Evolutionary conservation across 1,140 invertebrate species (phyloP).

Genomic region (Drosophila pseudoananassae): DNA sequence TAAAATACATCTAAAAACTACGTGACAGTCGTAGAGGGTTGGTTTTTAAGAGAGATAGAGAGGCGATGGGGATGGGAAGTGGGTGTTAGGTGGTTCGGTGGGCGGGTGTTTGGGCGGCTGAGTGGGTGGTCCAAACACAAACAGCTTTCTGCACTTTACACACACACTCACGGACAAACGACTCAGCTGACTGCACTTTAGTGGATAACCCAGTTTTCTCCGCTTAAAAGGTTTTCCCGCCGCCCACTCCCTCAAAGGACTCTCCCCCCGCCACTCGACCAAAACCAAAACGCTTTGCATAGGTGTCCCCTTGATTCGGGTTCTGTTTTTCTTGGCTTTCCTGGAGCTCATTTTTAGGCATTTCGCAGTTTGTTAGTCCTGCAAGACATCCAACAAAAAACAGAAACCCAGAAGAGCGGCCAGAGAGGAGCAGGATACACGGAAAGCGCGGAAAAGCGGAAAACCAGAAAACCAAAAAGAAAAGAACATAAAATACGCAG

Average conservation of each 20-base stretch:
- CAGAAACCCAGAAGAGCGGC: background rate
- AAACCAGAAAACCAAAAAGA: background rate
- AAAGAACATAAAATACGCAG: slow-evolving; percentile 8
- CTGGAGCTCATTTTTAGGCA: slow-evolving; percentile 56
- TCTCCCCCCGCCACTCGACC: too few relatives aligned
- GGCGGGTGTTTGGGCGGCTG: background rate
- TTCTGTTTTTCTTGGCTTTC: background rate
- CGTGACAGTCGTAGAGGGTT: slow-evolving; percentile 9
- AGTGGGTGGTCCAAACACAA: slow-evolving; percentile 22
- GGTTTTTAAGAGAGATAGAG: background rate
- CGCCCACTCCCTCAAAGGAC: background rate
- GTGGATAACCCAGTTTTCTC: slow-evolving; percentile 75
- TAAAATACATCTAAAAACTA: slow-evolving; percentile 77
- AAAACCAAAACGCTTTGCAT: slow-evolving; percentile 3
- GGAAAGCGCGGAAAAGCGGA: background rate
- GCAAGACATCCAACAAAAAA: slow-evolving; percentile 25
- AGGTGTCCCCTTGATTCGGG: background rate
- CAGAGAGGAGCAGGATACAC: background rate
- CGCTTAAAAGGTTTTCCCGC: slow-evolving; percentile 46
- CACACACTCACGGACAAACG: slow-evolving; percentile 20
- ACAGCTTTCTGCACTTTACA: slow-evolving; percentile 70
- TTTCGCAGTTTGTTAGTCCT: slow-evolving; percentile 58
- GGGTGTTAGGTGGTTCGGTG: background rate
- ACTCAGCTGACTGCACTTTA: slow-evolving; percentile 63
- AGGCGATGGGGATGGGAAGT: background rate